A percentile compares a stretch with the other conserved stretches of the same genome.
Conservation (phyloP, 2,888 invertebrate species). For the Eumerus sabulonum region DNA sequence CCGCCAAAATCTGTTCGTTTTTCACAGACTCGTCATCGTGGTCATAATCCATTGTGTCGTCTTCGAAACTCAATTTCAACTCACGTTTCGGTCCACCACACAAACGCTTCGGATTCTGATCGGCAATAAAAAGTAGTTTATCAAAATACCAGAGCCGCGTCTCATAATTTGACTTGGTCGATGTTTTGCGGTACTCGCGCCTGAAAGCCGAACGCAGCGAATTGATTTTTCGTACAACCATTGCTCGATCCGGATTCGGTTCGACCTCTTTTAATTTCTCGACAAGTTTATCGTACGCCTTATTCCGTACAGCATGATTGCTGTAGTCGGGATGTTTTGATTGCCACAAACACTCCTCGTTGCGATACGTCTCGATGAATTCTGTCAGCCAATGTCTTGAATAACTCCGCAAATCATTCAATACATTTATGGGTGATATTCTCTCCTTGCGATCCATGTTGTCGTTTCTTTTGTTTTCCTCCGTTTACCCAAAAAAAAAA, state of each 20-base stretch:
- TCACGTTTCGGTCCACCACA: slow-evolving; percentile 72
- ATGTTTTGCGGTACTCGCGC: slow-evolving; percentile 76
- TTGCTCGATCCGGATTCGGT: slow-evolving; percentile 77
- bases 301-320: slow-evolving; percentile 76
- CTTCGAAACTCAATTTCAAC: slow-evolving; percentile 74
- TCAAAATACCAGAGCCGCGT: slow-evolving; percentile 78
- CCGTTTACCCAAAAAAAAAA: background rate
- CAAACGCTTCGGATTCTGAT: slow-evolving; percentile 75
- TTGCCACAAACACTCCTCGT: slow-evolving; percentile 77
- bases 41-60: slow-evolving; percentile 77
- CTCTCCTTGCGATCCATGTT: background rate
- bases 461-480: background rate
- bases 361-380: slow-evolving; percentile 77
- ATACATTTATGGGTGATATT: slow-evolving; percentile 72
- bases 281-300: slow-evolving; percentile 77
- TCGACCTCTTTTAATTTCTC: slow-evolving; percentile 78
- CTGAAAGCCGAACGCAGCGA: slow-evolving; percentile 77
- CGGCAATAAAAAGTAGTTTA: slow-evolving; percentile 76
- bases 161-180: slow-evolving; percentile 74
- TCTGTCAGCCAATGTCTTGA: slow-evolving; percentile 78
- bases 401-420: slow-evolving; percentile 76
- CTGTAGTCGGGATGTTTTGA: slow-evolving; percentile 78
- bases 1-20: slow-evolving; percentile 29
- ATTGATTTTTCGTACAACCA: slow-evolving; percentile 78
- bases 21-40: slow-evolving; percentile 71